phyloP scores from a whole-genome alignment of 2,797 vertebrate genomes.

The Chloroceryle amazona region DNA sequence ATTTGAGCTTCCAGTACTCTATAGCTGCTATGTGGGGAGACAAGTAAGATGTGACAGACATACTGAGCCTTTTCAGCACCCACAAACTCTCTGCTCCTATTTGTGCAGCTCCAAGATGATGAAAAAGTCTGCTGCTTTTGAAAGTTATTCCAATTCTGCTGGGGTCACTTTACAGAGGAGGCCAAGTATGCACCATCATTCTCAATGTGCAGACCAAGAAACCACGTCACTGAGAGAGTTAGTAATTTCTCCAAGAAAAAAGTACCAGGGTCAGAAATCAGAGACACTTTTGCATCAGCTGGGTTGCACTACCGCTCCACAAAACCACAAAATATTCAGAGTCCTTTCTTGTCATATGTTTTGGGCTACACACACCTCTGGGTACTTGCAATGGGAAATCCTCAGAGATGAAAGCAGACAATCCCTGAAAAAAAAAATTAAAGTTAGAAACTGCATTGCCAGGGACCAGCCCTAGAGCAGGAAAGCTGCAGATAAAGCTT shows the following conservation, averaged over 20 bases:
- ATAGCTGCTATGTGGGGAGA: conserved; percentile 33
- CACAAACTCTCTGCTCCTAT: conserved; percentile 43
- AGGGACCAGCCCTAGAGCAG: background rate
- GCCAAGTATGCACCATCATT: fast-evolving
- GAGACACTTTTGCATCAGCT: background rate
- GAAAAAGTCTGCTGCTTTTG: background rate
- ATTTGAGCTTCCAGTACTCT: conserved; percentile 12
- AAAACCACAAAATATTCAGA: background rate
- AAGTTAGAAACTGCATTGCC: background rate
- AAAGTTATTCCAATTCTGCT: background rate
- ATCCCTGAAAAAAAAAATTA: background rate
- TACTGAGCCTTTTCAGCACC: conserved; percentile 25
- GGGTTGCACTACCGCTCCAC: background rate
- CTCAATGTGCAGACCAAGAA: background rate
- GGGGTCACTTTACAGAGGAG: background rate
- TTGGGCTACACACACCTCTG: background rate
- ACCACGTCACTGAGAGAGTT: background rate
- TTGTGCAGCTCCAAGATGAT: background rate
- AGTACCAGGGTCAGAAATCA: background rate
- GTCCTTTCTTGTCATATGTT: background rate
- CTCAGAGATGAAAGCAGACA: background rate
- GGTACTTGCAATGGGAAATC: background rate
- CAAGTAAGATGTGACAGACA: conserved; percentile 15
- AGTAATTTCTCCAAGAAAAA: background rate
- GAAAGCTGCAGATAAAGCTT: background rate